Percentiles rank a stretch among this genome's conserved stretches.
phyloP scores from a whole-genome alignment of 2,113 vertebrate genomes.

The Vidua macroura region DNA sequence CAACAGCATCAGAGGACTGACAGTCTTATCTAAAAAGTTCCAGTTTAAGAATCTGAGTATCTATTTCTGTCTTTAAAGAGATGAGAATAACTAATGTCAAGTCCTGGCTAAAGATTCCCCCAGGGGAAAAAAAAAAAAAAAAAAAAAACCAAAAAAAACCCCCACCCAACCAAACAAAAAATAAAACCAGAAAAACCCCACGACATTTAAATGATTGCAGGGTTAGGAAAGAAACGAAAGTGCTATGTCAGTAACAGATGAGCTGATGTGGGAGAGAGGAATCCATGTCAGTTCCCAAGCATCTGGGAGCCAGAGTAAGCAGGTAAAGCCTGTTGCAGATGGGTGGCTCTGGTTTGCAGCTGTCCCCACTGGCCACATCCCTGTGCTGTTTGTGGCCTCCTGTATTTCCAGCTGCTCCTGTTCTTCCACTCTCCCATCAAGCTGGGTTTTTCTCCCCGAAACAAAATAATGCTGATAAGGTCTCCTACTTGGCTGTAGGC shows the following conservation, averaged over 20 bases:
- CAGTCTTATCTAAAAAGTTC: background rate
- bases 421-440: fast-evolving
- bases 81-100: background rate
- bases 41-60: background rate
- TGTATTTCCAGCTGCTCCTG: fast-evolving
- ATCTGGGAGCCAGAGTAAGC: too few relatives aligned
- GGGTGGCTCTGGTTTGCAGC: fast-evolving
- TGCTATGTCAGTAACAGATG: fast-evolving
- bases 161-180: background rate
- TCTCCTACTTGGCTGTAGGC: background rate
- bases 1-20: background rate
- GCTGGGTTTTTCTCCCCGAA: fast-evolving
- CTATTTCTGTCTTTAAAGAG: background rate
- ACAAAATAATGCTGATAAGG: background rate
- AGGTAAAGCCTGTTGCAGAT: background rate
- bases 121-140: background rate
- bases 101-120: background rate
- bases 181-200: background rate
- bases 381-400: fast-evolving
- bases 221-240: background rate
- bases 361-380: background rate
- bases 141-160: background rate
- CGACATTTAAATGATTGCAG: background rate
- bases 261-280: background rate
- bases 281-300: background rate